phyloP scores from a whole-genome alignment of 2,113 vertebrate genomes.

The Ginglymostoma cirratum region DNA sequence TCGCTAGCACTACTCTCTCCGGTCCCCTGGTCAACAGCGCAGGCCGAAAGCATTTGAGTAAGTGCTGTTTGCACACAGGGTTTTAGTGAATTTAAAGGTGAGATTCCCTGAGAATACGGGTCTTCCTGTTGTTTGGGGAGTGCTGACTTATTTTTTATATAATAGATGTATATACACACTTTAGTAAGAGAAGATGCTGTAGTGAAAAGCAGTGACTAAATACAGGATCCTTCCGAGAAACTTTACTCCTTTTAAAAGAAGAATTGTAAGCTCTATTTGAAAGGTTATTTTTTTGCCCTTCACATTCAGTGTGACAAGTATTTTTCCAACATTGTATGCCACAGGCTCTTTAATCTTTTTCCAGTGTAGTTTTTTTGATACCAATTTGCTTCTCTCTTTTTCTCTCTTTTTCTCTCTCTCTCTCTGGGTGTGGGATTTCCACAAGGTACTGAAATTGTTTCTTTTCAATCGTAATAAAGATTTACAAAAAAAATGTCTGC shows the following conservation, averaged over 20 bases:
- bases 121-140: background rate
- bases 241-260: background rate
- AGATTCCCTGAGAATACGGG: background rate
- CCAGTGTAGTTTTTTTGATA: background rate
- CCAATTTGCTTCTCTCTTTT: background rate
- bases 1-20: no score
- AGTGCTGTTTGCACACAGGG: background rate
- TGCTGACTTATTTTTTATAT: background rate
- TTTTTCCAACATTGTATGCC: conserved; percentile 5
- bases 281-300: background rate
- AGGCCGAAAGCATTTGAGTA: background rate
- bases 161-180: conserved; percentile 25
- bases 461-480: conserved; percentile 13
- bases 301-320: background rate
- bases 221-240: background rate
- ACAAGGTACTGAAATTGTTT: background rate
- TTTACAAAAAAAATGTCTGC: background rate
- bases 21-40: background rate
- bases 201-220: background rate
- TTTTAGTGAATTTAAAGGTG: conserved; percentile 4
- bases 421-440: background rate
- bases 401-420: background rate
- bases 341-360: background rate
- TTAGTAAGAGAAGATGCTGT: background rate
- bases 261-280: background rate